phyloP scores from a whole-genome alignment of 2,797 vertebrate genomes.

The Helarctos malayanus region DNA sequence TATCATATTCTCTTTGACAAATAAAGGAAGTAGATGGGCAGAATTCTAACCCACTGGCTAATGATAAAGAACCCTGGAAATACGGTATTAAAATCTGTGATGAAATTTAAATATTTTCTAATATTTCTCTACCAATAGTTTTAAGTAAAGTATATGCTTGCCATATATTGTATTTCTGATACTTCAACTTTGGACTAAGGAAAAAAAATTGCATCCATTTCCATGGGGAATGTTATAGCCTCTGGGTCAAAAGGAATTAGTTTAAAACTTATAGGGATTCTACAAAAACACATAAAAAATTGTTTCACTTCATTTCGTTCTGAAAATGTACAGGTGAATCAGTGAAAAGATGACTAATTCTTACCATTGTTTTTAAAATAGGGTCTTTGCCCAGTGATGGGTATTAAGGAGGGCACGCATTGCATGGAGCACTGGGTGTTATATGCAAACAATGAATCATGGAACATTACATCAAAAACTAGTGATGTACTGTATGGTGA shows the following conservation, averaged over 20 bases:
- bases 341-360: neutral
- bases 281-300: neutral
- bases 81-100: neutral
- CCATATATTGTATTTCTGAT: neutral
- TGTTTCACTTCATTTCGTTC: neutral
- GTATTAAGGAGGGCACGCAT: too few species aligned
- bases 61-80: neutral
- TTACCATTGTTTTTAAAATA: neutral
- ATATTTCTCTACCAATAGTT: neutral
- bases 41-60: neutral
- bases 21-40: neutral
- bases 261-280: neutral
- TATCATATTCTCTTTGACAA: neutral
- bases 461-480: too few species aligned
- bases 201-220: neutral
- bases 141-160: neutral
- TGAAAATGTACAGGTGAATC: neutral
- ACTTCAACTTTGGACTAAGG: neutral
- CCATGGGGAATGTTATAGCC: neutral
- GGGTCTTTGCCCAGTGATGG: neutral
- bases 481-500: too few species aligned
- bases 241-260: neutral
- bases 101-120: neutral
- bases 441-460: too few species aligned
- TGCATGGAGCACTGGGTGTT: too few species aligned